phyloP scores from a whole-genome alignment of 2,888 invertebrate genomes.

The Campoplex capitator region DNA sequence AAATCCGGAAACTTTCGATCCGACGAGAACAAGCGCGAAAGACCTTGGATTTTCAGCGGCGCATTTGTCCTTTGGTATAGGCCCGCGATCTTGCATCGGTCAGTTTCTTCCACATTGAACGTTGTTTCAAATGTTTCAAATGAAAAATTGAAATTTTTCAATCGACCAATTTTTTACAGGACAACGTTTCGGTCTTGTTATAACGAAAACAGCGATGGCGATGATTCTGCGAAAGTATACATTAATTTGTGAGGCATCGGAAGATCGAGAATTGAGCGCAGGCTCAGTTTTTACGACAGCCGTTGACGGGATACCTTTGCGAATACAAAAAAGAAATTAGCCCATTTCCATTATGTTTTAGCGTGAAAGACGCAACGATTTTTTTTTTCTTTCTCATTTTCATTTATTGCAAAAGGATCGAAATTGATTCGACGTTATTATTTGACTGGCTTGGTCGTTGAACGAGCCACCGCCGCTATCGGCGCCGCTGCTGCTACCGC shows the following conservation, averaged over 20 bases:
- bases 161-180: conserved; percentile 67
- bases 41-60: conserved; percentile 66
- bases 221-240: conserved; percentile 73
- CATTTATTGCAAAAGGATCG: not conserved
- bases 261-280: conserved; percentile 65
- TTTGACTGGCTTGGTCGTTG: not conserved
- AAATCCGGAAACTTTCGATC: conserved; percentile 74
- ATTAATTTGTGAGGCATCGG: conserved; percentile 65
- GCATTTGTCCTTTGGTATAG: conserved; percentile 77
- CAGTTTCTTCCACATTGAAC: conserved; percentile 24
- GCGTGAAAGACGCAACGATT: conserved; percentile 66
- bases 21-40: conserved; percentile 72
- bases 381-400: not conserved
- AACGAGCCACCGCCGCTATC: conserved; percentile 21
- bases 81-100: conserved; percentile 79
- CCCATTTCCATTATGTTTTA: not conserved
- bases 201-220: conserved; percentile 74
- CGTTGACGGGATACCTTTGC: conserved; percentile 71
- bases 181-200: conserved; percentile 74
- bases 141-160: not conserved
- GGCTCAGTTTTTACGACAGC: conserved; percentile 73
- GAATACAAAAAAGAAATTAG: conserved; percentile 69
- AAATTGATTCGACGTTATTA: not conserved
- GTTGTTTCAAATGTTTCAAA: not conserved
- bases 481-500: conserved; percentile 34